These are phyloP conservation scores for Florisuga fusca DNA, from an alignment of 2,797 vertebrate species.

Conservation along the genomic window DNA sequence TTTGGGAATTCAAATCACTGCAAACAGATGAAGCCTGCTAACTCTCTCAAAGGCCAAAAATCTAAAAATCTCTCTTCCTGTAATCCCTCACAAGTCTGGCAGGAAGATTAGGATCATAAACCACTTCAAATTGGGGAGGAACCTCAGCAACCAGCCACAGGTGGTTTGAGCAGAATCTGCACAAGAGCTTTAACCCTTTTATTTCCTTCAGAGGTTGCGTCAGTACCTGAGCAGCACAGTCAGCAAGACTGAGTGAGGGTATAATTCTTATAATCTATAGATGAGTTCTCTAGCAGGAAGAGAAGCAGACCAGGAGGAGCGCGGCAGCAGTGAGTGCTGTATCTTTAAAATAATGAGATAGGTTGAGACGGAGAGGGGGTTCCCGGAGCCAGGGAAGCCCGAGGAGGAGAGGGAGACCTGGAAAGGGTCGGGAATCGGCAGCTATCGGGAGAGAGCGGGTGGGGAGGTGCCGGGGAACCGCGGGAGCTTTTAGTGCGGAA, in stretches of 20 bases:
- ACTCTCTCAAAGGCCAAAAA: not conserved
- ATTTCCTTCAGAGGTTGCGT: not conserved
- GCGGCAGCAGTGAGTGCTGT: too few species aligned
- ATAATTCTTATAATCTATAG: not conserved
- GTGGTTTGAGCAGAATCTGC: too few species aligned
- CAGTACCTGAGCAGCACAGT: not conserved
- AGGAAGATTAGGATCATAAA: not conserved
- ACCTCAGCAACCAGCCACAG: not conserved
- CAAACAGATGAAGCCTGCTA: not conserved
- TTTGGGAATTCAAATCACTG: not conserved
- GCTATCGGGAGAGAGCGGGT: too few species aligned
- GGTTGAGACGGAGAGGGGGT: too few species aligned
- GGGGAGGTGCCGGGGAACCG: too few species aligned
- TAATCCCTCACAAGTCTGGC: accelerated
- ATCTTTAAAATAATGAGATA: too few species aligned
- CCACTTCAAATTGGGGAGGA: not conserved
- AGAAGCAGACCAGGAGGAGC: too few species aligned
- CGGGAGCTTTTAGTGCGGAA: too few species aligned
- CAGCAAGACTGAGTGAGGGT: not conserved
- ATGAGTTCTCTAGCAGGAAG: not conserved
- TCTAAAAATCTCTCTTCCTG: not conserved
- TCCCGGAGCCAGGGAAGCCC: too few species aligned
- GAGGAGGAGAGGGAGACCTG: too few species aligned
- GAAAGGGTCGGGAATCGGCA: too few species aligned
- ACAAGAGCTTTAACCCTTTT: not conserved